These are phyloP conservation scores for Yoshiicerus persimilis DNA, from an alignment of 1,140 invertebrate species.

Conservation along the genomic window DNA sequence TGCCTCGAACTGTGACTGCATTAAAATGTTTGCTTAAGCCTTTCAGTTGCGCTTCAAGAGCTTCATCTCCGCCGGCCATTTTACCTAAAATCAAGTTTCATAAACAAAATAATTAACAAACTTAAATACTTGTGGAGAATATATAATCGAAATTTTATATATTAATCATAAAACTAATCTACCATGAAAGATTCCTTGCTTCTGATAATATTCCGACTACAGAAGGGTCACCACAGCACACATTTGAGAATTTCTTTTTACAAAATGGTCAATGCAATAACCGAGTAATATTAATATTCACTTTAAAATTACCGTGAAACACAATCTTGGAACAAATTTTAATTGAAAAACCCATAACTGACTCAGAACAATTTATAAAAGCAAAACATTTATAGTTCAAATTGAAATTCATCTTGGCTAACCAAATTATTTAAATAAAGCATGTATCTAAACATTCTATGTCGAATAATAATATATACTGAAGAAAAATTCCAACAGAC, in stretches of 20 bases:
- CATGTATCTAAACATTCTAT: too few relatives aligned
- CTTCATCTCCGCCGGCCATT: slow-evolving; percentile 47
- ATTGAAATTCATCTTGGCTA: too few relatives aligned
- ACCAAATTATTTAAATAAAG: too few relatives aligned
- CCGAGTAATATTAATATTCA: too few relatives aligned
- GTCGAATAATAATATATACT: too few relatives aligned
- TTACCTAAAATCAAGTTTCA: neutral
- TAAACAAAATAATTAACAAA: too few relatives aligned
- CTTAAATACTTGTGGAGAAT: neutral
- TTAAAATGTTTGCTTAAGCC: slow-evolving; percentile 50
- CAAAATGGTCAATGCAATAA: neutral
- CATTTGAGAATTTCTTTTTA: neutral
- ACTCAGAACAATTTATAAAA: too few relatives aligned
- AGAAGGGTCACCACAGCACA: neutral
- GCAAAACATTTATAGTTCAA: too few relatives aligned
- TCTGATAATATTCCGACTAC: neutral
- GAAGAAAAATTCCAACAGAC: too few relatives aligned
- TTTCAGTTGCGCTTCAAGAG: slow-evolving; percentile 49
- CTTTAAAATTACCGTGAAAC: too few relatives aligned
- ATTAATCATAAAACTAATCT: neutral
- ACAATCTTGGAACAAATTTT: too few relatives aligned
- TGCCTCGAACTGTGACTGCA: slow-evolving; percentile 47
- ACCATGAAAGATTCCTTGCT: neutral
- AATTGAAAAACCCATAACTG: too few relatives aligned
- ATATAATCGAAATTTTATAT: neutral